These are phyloP conservation scores for Eurosta solidaginis DNA, from an alignment of 1,140 invertebrate genomes.

Conservation along the genomic window DNA sequence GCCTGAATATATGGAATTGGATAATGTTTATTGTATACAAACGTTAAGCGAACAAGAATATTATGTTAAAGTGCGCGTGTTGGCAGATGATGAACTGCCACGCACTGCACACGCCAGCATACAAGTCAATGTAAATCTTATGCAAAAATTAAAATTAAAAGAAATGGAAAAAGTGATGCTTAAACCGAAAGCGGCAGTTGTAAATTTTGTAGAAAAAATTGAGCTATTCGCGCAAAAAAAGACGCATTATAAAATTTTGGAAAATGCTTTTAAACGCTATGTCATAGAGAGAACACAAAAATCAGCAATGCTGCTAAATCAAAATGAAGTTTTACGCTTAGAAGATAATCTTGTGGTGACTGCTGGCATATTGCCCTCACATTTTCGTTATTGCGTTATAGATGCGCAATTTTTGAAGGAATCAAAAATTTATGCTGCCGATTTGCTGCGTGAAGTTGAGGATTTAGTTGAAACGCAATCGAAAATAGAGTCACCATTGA, in stretches of 20 bases:
- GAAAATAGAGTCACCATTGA: constrained; percentile 59
- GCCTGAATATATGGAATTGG: constrained; percentile 51
- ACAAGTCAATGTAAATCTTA: constrained; percentile 54
- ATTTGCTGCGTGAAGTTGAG: constrained; percentile 59
- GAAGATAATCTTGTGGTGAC: constrained; percentile 61
- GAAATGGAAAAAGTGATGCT: constrained; percentile 51
- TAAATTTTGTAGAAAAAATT: constrained; percentile 62
- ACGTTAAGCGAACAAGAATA: constrained; percentile 52
- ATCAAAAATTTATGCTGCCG: constrained; percentile 63
- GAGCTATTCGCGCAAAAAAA: constrained; percentile 63
- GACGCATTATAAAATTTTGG: constrained; percentile 61
- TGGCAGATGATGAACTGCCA: constrained; percentile 37
- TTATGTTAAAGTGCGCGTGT: constrained; percentile 49
- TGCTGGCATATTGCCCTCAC: constrained; percentile 65
- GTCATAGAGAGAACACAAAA: constrained; percentile 63
- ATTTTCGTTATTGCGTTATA: constrained; percentile 65
- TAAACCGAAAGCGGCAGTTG: constrained; percentile 48
- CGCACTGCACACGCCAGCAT: constrained; percentile 52
- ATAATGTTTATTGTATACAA: constrained; percentile 50
- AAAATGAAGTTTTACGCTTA: constrained; percentile 64
- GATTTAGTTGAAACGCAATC: constrained; percentile 58
- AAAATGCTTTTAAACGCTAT: constrained; percentile 66
- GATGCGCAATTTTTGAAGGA: constrained; percentile 65
- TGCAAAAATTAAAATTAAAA: constrained; percentile 52
- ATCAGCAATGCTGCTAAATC: constrained; percentile 66